These are phyloP conservation scores for Cossypha heuglini DNA, from an alignment of 2,797 vertebrate species.

Conservation along the genomic window DNA sequence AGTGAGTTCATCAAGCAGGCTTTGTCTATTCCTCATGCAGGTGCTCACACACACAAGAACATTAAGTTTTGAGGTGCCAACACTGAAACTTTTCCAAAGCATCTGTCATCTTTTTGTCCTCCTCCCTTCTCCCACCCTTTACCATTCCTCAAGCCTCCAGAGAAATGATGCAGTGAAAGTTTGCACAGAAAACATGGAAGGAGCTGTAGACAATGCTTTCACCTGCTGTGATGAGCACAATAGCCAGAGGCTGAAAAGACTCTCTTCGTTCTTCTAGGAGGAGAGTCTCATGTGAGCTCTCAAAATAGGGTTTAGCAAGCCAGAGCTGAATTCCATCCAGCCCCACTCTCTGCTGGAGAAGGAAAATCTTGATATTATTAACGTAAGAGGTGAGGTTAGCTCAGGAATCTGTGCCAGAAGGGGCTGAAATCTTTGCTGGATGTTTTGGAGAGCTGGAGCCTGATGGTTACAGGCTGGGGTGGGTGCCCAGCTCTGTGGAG, in stretches of 20 bases:
- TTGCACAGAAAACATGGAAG: not conserved
- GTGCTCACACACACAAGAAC: not conserved
- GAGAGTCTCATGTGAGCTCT: conserved; percentile 8
- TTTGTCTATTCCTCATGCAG: not conserved
- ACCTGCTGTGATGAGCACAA: conserved; percentile 20
- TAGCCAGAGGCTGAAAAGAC: not conserved
- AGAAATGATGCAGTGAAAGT: not conserved
- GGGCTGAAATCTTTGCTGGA: conserved; percentile 11
- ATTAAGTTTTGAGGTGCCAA: not conserved
- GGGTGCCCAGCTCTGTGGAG: conserved; percentile 8
- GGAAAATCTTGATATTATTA: conserved; percentile 44
- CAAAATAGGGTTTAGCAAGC: conserved; percentile 12
- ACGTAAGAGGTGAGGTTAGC: conserved; percentile 36
- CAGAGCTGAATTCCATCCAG: conserved; percentile 25
- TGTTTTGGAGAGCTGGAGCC: not conserved
- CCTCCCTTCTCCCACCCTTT: not conserved
- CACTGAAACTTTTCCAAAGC: not conserved
- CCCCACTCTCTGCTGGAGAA: conserved; percentile 26
- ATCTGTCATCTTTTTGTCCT: not conserved
- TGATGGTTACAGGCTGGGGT: not conserved
- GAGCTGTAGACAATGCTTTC: not conserved
- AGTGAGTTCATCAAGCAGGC: not conserved
- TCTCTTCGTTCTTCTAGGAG: not conserved
- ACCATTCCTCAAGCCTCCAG: not conserved
- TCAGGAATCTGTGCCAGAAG: not conserved